Conservation (phyloP, 2,888 invertebrate genomes). For the Diaprepes abbreviatus region DNA sequence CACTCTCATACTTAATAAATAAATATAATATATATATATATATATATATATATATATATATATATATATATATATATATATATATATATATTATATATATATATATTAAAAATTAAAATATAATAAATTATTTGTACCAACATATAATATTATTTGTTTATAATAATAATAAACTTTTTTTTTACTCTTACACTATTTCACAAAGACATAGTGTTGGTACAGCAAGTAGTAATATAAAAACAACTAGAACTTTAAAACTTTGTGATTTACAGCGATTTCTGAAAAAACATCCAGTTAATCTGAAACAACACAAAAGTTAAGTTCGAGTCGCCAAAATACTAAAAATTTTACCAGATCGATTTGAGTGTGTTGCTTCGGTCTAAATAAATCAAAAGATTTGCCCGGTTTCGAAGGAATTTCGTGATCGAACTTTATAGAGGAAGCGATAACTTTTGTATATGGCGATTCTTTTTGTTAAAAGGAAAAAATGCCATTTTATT, state of each 20-base stretch:
- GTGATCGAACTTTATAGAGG: conserved; percentile 21
- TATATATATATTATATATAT: too few relatives aligned
- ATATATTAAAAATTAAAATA: too few relatives aligned
- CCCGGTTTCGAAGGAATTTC: conserved; percentile 13
- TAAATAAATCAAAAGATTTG: conserved; percentile 25
- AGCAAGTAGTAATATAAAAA: background rate
- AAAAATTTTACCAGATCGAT: conserved; percentile 25
- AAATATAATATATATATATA: too few relatives aligned
- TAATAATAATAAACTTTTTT: too few relatives aligned
- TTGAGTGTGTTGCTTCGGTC: conserved; percentile 6
- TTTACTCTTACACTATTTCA: too few relatives aligned
- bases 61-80: too few relatives aligned
- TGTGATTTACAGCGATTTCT: conserved; percentile 12
- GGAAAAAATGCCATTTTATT: background rate
- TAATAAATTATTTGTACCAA: too few relatives aligned
- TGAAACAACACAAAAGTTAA: conserved; percentile 4
- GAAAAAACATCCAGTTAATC: conserved; percentile 16
- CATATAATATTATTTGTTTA: too few relatives aligned
- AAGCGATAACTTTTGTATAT: background rate
- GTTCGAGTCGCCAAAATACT: conserved; percentile 17
- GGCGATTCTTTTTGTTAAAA: background rate
- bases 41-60: too few relatives aligned
- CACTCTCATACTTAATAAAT: too few relatives aligned
- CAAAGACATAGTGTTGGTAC: background rate
- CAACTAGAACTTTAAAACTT: conserved; percentile 18